phyloP scores from a whole-genome alignment of 2,797 vertebrate species.

The Fundulus diaphanus region DNA sequence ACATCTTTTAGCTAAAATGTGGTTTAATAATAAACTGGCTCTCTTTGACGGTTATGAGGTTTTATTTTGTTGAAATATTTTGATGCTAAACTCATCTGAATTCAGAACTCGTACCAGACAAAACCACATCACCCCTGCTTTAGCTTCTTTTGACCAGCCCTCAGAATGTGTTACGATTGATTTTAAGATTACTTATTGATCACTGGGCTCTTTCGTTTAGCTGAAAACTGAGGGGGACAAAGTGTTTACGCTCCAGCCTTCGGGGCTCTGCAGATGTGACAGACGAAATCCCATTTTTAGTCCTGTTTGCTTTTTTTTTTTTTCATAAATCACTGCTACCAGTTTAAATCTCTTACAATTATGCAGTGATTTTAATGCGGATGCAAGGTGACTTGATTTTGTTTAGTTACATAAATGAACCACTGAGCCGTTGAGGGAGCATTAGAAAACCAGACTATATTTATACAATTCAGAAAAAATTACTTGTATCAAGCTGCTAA shows the following conservation, averaged over 20 bases:
- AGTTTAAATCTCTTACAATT: neutral
- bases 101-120: constrained; percentile 8
- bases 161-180: constrained; percentile 34
- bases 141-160: constrained; percentile 9
- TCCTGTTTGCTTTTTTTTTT: neutral
- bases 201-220: constrained; percentile 22
- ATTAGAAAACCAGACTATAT: constrained; percentile 7
- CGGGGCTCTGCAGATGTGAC: neutral
- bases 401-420: neutral
- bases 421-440: neutral
- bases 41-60: constrained; percentile 7
- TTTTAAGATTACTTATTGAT: constrained; percentile 40
- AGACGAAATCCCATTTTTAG: constrained; percentile 2
- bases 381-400: neutral
- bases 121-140: constrained; percentile 3
- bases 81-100: constrained; percentile 16
- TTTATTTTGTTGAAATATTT: neutral
- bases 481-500: constrained; percentile 27
- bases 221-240: constrained; percentile 8
- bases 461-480: constrained; percentile 12
- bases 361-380: neutral
- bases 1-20: neutral
- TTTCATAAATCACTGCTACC: neutral
- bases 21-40: constrained; percentile 13
- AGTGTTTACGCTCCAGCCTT: constrained; percentile 7